Evolutionary conservation across 2,113 vertebrate genomes (phyloP).

Genomic region (Trachemys scripta): DNA sequence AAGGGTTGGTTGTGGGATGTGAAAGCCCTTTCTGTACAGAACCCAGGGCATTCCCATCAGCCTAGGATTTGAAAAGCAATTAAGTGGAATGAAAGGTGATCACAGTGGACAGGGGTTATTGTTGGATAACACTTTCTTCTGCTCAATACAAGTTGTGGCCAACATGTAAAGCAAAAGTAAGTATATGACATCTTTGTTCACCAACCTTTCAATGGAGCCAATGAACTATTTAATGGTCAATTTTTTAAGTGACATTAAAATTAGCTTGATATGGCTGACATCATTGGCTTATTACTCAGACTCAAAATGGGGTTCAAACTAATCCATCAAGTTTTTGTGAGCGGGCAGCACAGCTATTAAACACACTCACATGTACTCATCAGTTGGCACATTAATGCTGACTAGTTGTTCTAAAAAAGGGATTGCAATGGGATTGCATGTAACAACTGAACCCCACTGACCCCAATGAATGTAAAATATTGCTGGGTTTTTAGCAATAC

Average conservation of each 20-base stretch:
- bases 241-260: conserved; percentile 49
- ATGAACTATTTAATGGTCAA: background rate
- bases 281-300: conserved; percentile 21
- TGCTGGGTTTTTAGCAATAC: conserved; percentile 8
- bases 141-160: too few relatives aligned
- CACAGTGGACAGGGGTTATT: background rate
- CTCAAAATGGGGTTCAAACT: conserved; percentile 25
- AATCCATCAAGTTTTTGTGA: background rate
- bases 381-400: background rate
- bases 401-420: background rate
- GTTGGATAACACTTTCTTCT: background rate
- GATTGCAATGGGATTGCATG: background rate
- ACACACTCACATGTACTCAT: background rate
- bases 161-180: background rate
- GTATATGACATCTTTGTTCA: background rate
- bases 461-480: conserved; percentile 24
- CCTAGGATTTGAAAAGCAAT: background rate
- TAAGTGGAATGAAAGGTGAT: background rate
- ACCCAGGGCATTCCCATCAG: background rate
- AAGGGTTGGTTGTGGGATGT: background rate
- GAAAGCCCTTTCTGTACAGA: background rate
- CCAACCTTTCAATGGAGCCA: background rate
- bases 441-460: conserved; percentile 20
- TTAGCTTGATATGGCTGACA: background rate
- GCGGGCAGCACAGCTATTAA: background rate